These are phyloP conservation scores for Aythya baeri DNA, from an alignment of 2,113 vertebrate genomes.

Conservation along the genomic window DNA sequence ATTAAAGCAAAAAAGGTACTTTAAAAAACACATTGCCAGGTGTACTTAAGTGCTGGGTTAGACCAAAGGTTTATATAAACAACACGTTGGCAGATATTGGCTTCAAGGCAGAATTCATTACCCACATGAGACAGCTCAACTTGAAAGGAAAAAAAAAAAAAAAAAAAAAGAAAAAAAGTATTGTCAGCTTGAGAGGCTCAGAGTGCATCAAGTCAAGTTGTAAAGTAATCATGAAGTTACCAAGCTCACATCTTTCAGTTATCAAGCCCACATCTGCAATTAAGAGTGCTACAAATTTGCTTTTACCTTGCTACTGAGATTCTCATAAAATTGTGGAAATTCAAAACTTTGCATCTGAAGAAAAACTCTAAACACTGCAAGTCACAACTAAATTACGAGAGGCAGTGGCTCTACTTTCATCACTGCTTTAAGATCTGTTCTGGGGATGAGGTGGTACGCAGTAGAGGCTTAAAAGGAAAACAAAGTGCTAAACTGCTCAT, in stretches of 20 bases:
- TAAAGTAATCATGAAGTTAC: background rate
- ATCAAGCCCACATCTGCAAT: background rate
- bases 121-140: background rate
- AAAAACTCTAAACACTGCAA: background rate
- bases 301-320: background rate
- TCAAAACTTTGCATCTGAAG: background rate
- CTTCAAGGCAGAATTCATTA: background rate
- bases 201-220: background rate
- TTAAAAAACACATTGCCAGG: background rate
- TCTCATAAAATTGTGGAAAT: background rate
- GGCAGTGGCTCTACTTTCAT: background rate
- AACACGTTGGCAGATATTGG: fast-evolving
- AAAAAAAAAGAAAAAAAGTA: background rate
- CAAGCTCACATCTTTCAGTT: background rate
- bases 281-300: background rate
- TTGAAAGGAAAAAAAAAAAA: background rate
- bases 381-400: background rate
- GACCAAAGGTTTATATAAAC: background rate
- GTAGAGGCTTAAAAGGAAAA: background rate
- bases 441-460: background rate
- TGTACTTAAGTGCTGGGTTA: background rate
- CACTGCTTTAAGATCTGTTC: background rate
- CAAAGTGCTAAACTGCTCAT: background rate
- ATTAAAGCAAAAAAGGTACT: background rate
- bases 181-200: background rate